These are phyloP conservation scores for Uromys caudimaculatus DNA, from an alignment of 2,797 vertebrate genomes.

Conservation along the genomic window DNA sequence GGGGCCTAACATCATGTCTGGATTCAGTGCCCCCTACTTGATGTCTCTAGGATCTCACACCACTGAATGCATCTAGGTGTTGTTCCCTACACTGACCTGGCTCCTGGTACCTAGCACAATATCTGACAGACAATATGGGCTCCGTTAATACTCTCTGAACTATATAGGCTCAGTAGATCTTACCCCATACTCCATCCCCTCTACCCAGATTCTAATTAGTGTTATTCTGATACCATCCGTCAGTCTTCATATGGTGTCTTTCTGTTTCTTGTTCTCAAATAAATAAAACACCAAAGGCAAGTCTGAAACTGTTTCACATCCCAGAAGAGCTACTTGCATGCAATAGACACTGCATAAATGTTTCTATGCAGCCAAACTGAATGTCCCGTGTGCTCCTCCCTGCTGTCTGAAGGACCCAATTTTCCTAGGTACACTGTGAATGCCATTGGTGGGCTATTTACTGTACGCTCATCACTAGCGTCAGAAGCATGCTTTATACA, in stretches of 20 bases:
- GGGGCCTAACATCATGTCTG: no score
- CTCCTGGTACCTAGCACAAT: no score
- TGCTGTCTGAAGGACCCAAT: background rate
- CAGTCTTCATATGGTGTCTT: background rate
- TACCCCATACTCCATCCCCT: background rate
- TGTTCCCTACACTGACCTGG: background rate
- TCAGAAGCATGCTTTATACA: background rate
- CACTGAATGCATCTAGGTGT: no score
- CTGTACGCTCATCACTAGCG: background rate
- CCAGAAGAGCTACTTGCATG: background rate
- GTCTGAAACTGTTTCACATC: background rate
- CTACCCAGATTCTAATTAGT: background rate
- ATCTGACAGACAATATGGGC: accelerated
- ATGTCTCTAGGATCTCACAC: background rate
- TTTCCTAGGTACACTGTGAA: background rate
- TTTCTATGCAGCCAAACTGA: slow-evolving; percentile 25
- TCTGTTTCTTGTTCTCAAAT: background rate
- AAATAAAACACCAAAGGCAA: background rate
- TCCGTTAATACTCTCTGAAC: background rate
- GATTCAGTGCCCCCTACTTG: background rate
- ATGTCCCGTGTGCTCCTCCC: background rate
- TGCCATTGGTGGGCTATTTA: background rate
- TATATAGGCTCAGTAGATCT: background rate
- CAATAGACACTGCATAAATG: slow-evolving; percentile 45
- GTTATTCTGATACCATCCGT: accelerated